Evolutionary conservation across 2,113 vertebrate genomes (phyloP).

Genomic region (Pipa parva): DNA sequence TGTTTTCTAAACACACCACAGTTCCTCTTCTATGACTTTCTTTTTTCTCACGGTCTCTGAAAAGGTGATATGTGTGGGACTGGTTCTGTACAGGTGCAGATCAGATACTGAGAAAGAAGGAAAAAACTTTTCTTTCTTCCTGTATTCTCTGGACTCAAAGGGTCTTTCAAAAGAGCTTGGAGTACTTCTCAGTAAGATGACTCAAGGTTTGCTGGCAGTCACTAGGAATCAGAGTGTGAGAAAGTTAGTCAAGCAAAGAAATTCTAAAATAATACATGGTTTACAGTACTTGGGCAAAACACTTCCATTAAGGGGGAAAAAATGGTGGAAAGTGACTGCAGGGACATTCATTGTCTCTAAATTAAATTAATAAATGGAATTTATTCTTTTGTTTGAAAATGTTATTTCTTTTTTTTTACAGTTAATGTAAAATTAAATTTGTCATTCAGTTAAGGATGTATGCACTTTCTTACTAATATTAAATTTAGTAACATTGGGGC

Average conservation of each 20-base stretch:
- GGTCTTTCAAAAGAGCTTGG: slow-evolving; percentile 59
- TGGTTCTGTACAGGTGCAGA: slow-evolving; percentile 74
- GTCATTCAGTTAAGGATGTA: too few species aligned
- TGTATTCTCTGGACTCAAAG: slow-evolving; percentile 39
- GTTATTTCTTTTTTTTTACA: too few species aligned
- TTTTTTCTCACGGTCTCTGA: slow-evolving; percentile 75
- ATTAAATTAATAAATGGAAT: background rate
- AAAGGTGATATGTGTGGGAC: slow-evolving; percentile 75
- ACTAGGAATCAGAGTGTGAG: slow-evolving; percentile 86
- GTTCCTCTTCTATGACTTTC: slow-evolving; percentile 60
- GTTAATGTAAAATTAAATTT: too few species aligned
- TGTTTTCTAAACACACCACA: slow-evolving; percentile 44
- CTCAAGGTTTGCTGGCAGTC: slow-evolving; percentile 68
- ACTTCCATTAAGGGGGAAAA: slow-evolving; percentile 1
- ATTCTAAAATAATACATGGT: slow-evolving; percentile 16
- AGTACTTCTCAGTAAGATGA: slow-evolving; percentile 67
- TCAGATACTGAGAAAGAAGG: slow-evolving; percentile 63
- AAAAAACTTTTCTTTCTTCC: slow-evolving; percentile 48
- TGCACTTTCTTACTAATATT: too few species aligned
- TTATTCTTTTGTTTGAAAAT: too few species aligned
- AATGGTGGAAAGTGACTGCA: background rate
- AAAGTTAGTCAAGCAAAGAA: slow-evolving; percentile 81
- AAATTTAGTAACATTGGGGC: too few species aligned
- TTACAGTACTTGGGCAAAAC: slow-evolving; percentile 54
- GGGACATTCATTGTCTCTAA: background rate